Percentiles rank a stretch among this genome's conserved stretches.
phyloP scores from a whole-genome alignment of 2,113 vertebrate species.

The Oxyura jamaicensis region DNA sequence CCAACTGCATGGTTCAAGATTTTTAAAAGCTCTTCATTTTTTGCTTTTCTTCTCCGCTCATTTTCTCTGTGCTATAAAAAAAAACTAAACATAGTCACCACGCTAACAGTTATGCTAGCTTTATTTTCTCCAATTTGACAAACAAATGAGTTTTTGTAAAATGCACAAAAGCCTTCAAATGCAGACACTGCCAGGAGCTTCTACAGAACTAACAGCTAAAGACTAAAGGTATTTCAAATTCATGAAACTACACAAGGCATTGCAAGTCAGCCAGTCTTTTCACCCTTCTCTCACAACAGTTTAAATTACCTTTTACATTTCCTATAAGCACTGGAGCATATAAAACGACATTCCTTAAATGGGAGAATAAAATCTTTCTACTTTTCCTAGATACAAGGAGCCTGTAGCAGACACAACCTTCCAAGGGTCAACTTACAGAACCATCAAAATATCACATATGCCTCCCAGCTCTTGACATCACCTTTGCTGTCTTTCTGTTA shows the following conservation, averaged over 20 bases:
- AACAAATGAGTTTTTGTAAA: neutral
- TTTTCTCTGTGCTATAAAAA: neutral
- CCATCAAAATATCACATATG: neutral
- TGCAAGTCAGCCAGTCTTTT: neutral
- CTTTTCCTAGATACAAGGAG: neutral
- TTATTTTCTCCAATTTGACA: neutral
- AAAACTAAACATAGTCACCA: neutral
- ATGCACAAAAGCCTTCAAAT: neutral
- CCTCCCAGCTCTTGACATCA: neutral
- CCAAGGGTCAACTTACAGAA: neutral
- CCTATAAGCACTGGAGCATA: neutral
- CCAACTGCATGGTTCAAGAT: neutral
- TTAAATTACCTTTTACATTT: conserved; percentile 3
- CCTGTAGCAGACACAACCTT: neutral
- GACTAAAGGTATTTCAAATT: neutral
- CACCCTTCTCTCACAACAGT: neutral
- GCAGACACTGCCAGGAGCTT: neutral
- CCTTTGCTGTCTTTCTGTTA: neutral
- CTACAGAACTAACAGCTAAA: neutral
- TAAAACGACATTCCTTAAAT: neutral
- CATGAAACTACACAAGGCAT: neutral
- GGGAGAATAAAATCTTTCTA: neutral
- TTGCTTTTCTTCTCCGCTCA: accelerated
- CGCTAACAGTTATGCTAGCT: neutral
- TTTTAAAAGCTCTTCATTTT: neutral